Evolutionary conservation across 2,888 invertebrate species (phyloP).

Genomic region (Dynastes grantii): DNA sequence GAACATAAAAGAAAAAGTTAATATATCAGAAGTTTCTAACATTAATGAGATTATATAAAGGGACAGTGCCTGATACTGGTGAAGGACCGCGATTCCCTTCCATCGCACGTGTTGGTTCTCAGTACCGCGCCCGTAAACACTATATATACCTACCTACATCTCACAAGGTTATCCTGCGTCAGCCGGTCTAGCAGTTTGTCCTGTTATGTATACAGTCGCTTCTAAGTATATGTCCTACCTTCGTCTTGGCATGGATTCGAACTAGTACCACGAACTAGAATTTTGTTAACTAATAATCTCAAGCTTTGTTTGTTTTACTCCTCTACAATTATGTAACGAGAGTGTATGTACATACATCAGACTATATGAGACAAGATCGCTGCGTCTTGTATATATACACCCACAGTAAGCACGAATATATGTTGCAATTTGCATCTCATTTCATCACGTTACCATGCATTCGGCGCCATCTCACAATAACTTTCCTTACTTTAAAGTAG

Average conservation of each 20-base stretch:
- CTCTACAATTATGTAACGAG: background rate
- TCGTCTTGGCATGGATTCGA: conserved; percentile 27
- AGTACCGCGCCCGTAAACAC: conserved; percentile 12
- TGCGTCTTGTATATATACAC: no score
- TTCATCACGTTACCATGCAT: no score
- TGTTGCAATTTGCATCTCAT: no score
- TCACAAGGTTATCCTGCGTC: conserved; percentile 19
- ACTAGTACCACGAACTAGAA: conserved; percentile 1
- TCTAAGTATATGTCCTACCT: conserved; percentile 32
- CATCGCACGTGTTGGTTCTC: conserved; percentile 26
- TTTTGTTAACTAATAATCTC: conserved; percentile 31
- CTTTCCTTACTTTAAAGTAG: no score
- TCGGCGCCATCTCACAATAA: no score
- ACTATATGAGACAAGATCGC: no score
- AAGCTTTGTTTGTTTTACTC: background rate
- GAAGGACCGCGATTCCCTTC: background rate
- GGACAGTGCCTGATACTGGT: conserved; percentile 13
- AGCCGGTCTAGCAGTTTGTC: conserved; percentile 5
- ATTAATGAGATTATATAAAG: conserved; percentile 16
- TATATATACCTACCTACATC: background rate
- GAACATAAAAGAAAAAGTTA: conserved; percentile 8
- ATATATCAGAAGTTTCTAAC: conserved; percentile 19
- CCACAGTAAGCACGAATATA: no score
- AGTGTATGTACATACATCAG: no score
- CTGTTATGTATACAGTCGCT: background rate